Conservation (phyloP, 2,797 vertebrate genomes). For the Meriones psammophilus region DNA sequence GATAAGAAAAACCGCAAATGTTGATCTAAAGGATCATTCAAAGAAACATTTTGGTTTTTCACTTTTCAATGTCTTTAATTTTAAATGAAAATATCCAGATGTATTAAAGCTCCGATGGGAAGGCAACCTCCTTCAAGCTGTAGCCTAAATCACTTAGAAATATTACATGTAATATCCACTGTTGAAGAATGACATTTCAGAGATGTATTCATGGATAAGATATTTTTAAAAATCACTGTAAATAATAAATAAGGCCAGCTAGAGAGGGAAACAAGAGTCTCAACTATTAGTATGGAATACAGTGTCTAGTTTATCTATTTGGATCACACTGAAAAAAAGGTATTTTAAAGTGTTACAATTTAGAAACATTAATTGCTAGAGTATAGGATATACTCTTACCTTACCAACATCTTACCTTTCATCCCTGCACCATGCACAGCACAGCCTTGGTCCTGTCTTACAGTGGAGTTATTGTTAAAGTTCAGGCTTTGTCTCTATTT, state of each 20-base stretch:
- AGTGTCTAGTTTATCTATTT: neutral
- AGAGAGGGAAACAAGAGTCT: conserved; percentile 6
- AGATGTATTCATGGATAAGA: conserved; percentile 63
- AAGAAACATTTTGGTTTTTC: neutral
- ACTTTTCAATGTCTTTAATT: conserved; percentile 51
- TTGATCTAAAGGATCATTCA: conserved; percentile 21
- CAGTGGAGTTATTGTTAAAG: neutral
- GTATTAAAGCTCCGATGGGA: conserved; percentile 4
- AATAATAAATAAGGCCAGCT: conserved; percentile 64
- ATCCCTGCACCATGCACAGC: rapidly evolving
- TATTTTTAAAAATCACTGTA: conserved; percentile 64
- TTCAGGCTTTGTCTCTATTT: neutral
- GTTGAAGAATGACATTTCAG: conserved; percentile 33
- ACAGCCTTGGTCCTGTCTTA: rapidly evolving
- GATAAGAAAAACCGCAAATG: neutral
- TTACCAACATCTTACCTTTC: neutral
- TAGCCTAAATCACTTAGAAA: conserved; percentile 50
- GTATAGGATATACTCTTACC: too few species aligned
- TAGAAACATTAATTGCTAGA: neutral
- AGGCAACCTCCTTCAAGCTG: neutral
- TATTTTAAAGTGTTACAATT: neutral
- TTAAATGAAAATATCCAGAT: conserved; percentile 46
- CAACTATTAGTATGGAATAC: conserved; percentile 4
- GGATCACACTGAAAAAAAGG: conserved; percentile 17
- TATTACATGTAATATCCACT: conserved; percentile 41